Evolutionary conservation across 2,888 invertebrate genomes (phyloP), one percentile per base, ranked within the genome.

Genomic region (Fragum whitleyi): DNA sequence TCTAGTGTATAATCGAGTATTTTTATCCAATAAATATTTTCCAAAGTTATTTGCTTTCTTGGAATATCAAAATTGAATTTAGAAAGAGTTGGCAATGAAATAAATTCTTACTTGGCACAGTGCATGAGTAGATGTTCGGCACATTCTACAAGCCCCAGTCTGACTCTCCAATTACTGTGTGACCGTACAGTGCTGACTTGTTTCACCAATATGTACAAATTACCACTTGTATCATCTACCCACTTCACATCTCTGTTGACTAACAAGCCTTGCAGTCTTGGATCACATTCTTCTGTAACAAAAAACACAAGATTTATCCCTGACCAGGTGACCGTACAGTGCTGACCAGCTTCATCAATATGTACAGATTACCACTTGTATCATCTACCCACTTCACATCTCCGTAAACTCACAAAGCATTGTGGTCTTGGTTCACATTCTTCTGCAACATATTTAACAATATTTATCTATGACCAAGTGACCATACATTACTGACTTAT

Each of bases 91-190:
- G n/a, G n/a, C n/a, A n/a, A n/a, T n/a, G n/a, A n/a, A n/a, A n/a
- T n/a, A 9, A 36, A 36, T 36, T 36, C 28, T 28, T 76, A 92
- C 92, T 76, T 87, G 51, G 85, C 81, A 77, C 92, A 92, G 16
- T 87, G 80, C 7, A 80, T 81, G 16, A 92, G 85, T 59, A 92
- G 69, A 21, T 81, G 73, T 47, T 90, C 88, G 2, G 90, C 91
- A 87, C 87, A 89, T 26, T 90, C 88, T 9, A 91, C 89, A n/a
- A 92, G 78, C 7, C 89, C 86, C 14, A 86, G 82, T 65, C 92
- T 73, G 0, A 92, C 92, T 47, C 89, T 86, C 92, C 92, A 92
- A 83, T 87, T 90, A 42, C 85, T 83, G 76, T 92, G 90, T 42
- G 85, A 85, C 28, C 87, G 83, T 19, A 91, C 78, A 16, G 85